These are phyloP conservation scores for Meandrina meandrites DNA, from an alignment of 92 coral and sea anemone genomes.

Conservation along the genomic window DNA sequence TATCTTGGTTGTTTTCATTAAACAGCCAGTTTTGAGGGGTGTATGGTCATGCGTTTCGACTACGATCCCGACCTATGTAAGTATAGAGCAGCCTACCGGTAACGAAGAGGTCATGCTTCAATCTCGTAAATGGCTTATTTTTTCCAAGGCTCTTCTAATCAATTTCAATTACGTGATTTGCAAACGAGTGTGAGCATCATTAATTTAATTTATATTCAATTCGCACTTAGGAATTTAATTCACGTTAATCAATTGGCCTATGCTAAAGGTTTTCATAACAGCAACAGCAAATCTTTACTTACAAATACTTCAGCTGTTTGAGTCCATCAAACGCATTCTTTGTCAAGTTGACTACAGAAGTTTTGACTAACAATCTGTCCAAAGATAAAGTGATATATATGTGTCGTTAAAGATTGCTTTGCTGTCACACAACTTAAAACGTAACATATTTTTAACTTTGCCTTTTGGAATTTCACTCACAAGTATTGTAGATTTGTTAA, in stretches of 20 bases:
- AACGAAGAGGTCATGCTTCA: not conserved
- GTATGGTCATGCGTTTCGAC: too few species aligned
- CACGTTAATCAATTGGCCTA: too few species aligned
- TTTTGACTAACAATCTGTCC: not conserved
- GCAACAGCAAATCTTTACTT: not conserved
- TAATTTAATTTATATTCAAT: not conserved
- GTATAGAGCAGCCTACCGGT: not conserved
- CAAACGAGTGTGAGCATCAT: not conserved
- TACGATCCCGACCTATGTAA: too few species aligned
- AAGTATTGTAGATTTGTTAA: constrained; percentile 3
- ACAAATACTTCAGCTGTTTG: not conserved
- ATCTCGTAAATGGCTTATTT: not conserved
- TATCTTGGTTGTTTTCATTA: too few species aligned
- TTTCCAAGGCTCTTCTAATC: not conserved
- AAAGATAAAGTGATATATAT: not conserved
- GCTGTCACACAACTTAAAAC: not conserved
- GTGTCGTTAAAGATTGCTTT: not conserved
- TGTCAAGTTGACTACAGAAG: not conserved
- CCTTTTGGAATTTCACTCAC: constrained; percentile 3
- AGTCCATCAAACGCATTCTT: constrained; percentile 11
- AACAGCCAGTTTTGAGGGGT: too few species aligned
- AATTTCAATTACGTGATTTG: not conserved
- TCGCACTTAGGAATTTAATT: too few species aligned
- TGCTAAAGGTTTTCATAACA: not conserved
- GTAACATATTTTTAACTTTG: not conserved